Base-by-base conservation (phyloP, 2,113 vertebrate species). In the Tiliqua scincoides region DNA sequence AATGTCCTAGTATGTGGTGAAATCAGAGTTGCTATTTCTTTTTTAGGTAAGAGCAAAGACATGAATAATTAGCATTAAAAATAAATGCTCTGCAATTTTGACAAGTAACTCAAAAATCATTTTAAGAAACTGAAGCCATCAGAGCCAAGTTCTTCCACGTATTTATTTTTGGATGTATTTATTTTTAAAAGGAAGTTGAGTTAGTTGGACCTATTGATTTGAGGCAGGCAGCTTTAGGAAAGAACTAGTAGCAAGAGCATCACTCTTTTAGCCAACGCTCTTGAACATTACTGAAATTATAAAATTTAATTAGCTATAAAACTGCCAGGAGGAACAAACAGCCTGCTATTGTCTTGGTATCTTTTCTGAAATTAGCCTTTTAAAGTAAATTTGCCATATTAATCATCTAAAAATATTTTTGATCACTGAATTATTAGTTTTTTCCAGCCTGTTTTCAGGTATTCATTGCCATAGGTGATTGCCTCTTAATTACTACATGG, bases 241-340 rank as follows among this genome's bases (percentile, higher is more conserved):
- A 89, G 91, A 95, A 94, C 89, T 91, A 92, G 79, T 91, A 82
- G 65, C 93, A 73, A 88, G 95, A 96, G 95, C 96, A 95, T 89
- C 96, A 96, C 96, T 94, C 96, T 96, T 96, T 73, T 63, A 74
- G 59, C 95, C 96, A 96, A 97, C 97, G 97, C 97, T 97, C 95
- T 92, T 94, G 95, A 97, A 97, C 95, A 95, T 97, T 96, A 96
- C 96, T 93, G 96, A 97, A 98, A 98, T 97, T 97, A 98, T 97
- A 97, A 98, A 98, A 98, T 96, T 98, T 99, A 99, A 99, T 99
- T 99, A 99, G 98, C 98, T 98, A 98, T 99, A 99, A 99, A 99
- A 99, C 99, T 99, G 98, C 98, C 96, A 96, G 59, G 96, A 97
- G 92, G 97, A 97, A 97, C 96, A 98, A 98, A 98, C 98, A 98